Base-by-base conservation (phyloP, 1,140 invertebrate species). In the Physella acuta region DNA sequence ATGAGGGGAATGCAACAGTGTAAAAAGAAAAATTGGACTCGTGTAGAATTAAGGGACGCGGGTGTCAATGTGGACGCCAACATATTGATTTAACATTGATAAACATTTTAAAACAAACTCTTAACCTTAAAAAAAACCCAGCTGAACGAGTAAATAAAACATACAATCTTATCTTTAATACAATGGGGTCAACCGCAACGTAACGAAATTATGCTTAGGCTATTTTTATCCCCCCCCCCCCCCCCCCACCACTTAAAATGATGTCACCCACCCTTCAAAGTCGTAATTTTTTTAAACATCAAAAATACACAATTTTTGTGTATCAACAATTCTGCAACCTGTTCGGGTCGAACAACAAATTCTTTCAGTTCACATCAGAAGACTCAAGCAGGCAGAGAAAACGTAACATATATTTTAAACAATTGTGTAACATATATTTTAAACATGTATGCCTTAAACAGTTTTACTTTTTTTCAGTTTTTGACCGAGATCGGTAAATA, bases 1-100 rank as follows among this genome's bases (percentile, higher is more conserved):
- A n/a, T n/a, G n/a, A n/a, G n/a, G n/a, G n/a, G n/a, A n/a, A n/a
- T n/a, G n/a, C n/a, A n/a, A n/a, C n/a, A n/a, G n/a, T n/a, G 44
- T 49, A 49, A 49, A 49, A 49, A 49, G n/a, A 49, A 49, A 49
- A n/a, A n/a, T n/a, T n/a, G n/a, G n/a, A n/a, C n/a, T n/a, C 39
- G 39, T 44, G 39, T 44, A 8, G 20, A 44, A 44, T 11, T 44
- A 8, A 44, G 20, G 39, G 20, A 49, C n/a, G 44, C 11, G n/a
- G n/a, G 44, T 49, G 44, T 49, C 44, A n/a, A 11, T n/a, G 44
- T n/a, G 11, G n/a, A 49, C n/a, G 44, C 11, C 44, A n/a, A 49
- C 44, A 14, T 49, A 49, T 11, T 49, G 44, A n/a, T 11, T 11
- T n/a, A n/a, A 14, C 11, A n/a, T 14, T 49, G 44, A 11, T 49